Conservation (phyloP, 2,113 vertebrate species). For the Pelobates fuscus region DNA sequence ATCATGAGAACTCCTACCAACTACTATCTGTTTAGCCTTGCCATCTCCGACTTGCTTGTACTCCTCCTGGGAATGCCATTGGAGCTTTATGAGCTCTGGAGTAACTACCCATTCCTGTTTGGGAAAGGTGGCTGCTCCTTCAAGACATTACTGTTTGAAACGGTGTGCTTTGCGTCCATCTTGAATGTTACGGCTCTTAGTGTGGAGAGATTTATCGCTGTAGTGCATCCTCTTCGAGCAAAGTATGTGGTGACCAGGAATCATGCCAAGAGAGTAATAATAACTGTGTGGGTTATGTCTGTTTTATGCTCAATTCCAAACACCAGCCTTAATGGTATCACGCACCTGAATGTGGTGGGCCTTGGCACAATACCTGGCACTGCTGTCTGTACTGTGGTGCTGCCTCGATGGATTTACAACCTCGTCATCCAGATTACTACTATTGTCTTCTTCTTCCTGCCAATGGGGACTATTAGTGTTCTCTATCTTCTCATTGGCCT, state of each 20-base stretch:
- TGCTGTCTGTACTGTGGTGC: slow-evolving; percentile 75
- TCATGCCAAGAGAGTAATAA: slow-evolving; percentile 82
- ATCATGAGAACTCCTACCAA: slow-evolving; percentile 92
- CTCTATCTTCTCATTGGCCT: slow-evolving; percentile 89
- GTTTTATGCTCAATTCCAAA: slow-evolving; percentile 88
- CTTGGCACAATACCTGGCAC: slow-evolving; percentile 70
- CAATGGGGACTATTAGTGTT: slow-evolving; percentile 85
- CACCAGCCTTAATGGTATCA: slow-evolving; percentile 86
- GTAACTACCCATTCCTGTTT: slow-evolving; percentile 90
- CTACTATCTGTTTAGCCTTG: slow-evolving; percentile 93
- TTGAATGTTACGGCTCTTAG: slow-evolving; percentile 90
- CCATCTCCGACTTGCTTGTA: slow-evolving; percentile 87
- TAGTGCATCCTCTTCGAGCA: slow-evolving; percentile 87
- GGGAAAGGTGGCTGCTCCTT: slow-evolving; percentile 84
- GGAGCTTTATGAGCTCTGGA: slow-evolving; percentile 91
- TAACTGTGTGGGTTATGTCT: slow-evolving; percentile 77
- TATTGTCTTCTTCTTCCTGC: slow-evolving; percentile 86
- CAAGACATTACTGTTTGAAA: slow-evolving; percentile 88
- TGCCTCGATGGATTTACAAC: slow-evolving; percentile 79
- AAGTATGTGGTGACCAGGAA: slow-evolving; percentile 83
- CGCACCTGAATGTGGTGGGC: slow-evolving; percentile 58
- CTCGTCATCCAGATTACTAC: slow-evolving; percentile 85
- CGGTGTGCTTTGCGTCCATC: slow-evolving; percentile 90
- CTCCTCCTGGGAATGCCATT: slow-evolving; percentile 89
- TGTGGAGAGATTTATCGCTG: slow-evolving; percentile 88